Percentiles rank a stretch among this genome's conserved stretches.
Evolutionary conservation across 2,888 invertebrate genomes (phyloP).

Genomic region (Mamestra brassicae): DNA sequence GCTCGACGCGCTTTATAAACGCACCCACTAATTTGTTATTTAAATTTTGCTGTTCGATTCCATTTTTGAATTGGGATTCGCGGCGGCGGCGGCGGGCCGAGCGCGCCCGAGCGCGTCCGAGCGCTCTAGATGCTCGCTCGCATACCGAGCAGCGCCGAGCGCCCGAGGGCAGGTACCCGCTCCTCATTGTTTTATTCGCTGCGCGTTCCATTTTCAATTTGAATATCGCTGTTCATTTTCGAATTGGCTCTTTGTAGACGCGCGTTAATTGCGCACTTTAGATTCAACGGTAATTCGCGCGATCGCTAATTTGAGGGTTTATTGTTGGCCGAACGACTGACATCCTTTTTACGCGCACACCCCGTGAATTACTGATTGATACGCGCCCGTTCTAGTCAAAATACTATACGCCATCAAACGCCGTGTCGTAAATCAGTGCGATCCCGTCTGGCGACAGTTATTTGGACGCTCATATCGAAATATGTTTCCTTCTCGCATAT

Average conservation of each 20-base stretch:
- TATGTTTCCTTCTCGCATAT: conserved; percentile 77
- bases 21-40: conserved; percentile 88
- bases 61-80: conserved; percentile 85
- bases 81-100: conserved; percentile 71
- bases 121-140: conserved; percentile 77
- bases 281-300: conserved; percentile 88
- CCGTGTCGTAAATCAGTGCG: conserved; percentile 75
- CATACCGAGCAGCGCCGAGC: conserved; percentile 76
- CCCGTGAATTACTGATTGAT: conserved; percentile 82
- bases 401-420: conserved; percentile 68
- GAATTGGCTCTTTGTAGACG: conserved; percentile 88
- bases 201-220: conserved; percentile 90
- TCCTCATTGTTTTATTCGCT: conserved; percentile 87
- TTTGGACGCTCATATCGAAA: conserved; percentile 76
- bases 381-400: conserved; percentile 69
- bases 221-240: conserved; percentile 90
- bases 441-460: conserved; percentile 76
- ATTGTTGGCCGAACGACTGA: conserved; percentile 84
- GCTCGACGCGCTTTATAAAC: conserved; percentile 83
- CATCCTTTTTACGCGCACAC: conserved; percentile 83
- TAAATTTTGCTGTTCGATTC: conserved; percentile 85
- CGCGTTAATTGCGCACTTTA: conserved; percentile 89
- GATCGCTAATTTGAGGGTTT: conserved; percentile 88
- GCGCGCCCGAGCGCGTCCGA: conserved; percentile 65
- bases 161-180: conserved; percentile 74